Evolutionary conservation across 1,140 invertebrate genomes (phyloP).

Genomic region (Caenorhabditis remanei): DNA sequence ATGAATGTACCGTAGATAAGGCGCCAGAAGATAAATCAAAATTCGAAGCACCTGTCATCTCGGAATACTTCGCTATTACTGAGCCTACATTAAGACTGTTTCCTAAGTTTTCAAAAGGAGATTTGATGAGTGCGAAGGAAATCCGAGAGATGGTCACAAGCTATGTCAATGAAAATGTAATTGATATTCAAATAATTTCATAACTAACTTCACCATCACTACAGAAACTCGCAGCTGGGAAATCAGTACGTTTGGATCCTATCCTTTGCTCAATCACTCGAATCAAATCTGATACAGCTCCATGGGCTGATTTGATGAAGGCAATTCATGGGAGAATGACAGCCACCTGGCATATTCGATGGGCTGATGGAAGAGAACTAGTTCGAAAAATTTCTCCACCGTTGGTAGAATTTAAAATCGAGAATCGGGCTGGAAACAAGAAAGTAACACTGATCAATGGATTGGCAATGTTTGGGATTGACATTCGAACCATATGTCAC

Average conservation of each 20-base stretch:
- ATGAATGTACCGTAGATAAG: conserved; percentile 65
- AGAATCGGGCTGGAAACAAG: conserved; percentile 87
- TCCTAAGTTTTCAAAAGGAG: conserved; percentile 7
- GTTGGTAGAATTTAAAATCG: conserved; percentile 78
- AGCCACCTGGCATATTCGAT: conserved; percentile 61
- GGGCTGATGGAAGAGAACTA: conserved; percentile 63
- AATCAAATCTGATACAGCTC: conserved; percentile 4
- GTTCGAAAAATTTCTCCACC: conserved; percentile 58
- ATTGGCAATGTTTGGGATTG: conserved; percentile 87
- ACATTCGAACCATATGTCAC: conserved; percentile 81
- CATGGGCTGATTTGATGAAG: conserved; percentile 49
- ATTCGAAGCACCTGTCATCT: conserved; percentile 78
- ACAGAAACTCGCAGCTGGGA: conserved; percentile 77
- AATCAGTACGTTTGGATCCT: conserved; percentile 53
- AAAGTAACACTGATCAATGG: conserved; percentile 91
- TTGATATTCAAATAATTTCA: conserved; percentile 80
- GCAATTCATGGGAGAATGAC: conserved; percentile 78
- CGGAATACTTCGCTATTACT: conserved; percentile 83
- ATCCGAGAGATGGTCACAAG: neutral
- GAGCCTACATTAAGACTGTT: neutral
- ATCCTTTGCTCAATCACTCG: conserved; percentile 1
- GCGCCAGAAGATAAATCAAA: conserved; percentile 7
- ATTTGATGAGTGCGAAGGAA: neutral
- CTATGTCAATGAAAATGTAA: conserved; percentile 78
- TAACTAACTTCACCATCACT: conserved; percentile 75